Conservation (phyloP, 1,140 invertebrate genomes). For the Pentalonia nigronervosa region DNA sequence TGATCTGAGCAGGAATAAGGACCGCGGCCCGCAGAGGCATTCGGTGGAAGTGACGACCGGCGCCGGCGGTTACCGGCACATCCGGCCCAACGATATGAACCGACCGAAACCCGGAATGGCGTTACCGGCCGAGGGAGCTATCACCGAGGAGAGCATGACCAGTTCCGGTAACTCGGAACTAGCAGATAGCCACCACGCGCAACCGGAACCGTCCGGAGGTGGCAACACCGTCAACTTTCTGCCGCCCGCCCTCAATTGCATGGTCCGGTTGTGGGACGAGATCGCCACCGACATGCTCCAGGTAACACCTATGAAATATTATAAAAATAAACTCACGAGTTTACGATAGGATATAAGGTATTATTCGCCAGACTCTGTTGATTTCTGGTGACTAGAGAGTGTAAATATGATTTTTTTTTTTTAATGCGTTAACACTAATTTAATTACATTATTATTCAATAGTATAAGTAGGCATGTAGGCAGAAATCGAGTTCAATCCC, state of each 20-base stretch:
- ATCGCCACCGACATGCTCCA: slow-evolving; percentile 76
- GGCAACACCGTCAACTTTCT: slow-evolving; percentile 72
- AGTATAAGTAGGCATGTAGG: too few relatives aligned
- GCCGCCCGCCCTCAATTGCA: slow-evolving; percentile 83
- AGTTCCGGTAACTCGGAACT: slow-evolving; percentile 49
- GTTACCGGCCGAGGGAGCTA: slow-evolving; percentile 14
- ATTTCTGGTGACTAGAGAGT: too few relatives aligned
- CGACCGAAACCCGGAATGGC: not conserved
- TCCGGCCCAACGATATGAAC: slow-evolving; percentile 33
- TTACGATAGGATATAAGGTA: not conserved
- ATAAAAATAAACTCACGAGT: not conserved
- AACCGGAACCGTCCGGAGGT: not conserved
- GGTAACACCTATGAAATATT: slow-evolving; percentile 63
- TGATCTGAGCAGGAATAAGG: slow-evolving; percentile 33
- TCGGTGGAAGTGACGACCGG: slow-evolving; percentile 61
- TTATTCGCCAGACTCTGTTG: too few relatives aligned
- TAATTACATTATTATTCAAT: too few relatives aligned
- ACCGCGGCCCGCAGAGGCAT: slow-evolving; percentile 58
- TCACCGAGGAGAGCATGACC: slow-evolving; percentile 52
- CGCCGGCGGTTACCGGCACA: slow-evolving; percentile 23
- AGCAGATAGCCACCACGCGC: not conserved
- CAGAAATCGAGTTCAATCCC: too few relatives aligned
- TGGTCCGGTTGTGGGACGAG: slow-evolving; percentile 89
- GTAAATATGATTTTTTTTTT: too few relatives aligned
- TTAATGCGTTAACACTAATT: too few relatives aligned